A percentile compares a stretch with the other conserved stretches of the same genome.
Conservation (phyloP, 2,888 invertebrate genomes). For the Sarcophaga variegata region DNA sequence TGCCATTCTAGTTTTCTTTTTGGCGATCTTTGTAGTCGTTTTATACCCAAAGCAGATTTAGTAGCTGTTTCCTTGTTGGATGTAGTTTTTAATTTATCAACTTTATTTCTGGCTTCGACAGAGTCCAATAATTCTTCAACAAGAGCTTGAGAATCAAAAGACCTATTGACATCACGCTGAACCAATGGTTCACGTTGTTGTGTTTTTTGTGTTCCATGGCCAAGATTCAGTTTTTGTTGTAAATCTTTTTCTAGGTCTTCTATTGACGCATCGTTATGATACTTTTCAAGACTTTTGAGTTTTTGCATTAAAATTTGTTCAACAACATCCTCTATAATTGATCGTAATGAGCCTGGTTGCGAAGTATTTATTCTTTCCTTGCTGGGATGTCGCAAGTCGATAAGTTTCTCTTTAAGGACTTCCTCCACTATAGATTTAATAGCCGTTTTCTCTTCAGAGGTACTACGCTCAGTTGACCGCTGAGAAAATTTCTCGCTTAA, state of each 20-base stretch:
- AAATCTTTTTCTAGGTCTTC: conserved; percentile 30
- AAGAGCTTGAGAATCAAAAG: conserved; percentile 51
- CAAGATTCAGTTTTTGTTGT: conserved; percentile 33
- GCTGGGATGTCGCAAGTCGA: conserved; percentile 5
- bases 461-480: conserved; percentile 40
- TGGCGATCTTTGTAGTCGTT: conserved; percentile 47
- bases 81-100: neutral
- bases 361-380: conserved; percentile 2
- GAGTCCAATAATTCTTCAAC: conserved; percentile 41
- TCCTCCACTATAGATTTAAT: conserved; percentile 43
- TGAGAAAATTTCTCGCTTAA: conserved; percentile 72
- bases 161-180: conserved; percentile 27
- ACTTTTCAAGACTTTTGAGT: conserved; percentile 5
- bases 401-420: conserved; percentile 49
- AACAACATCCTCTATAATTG: conserved; percentile 47
- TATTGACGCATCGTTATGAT: neutral
- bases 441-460: conserved; percentile 14
- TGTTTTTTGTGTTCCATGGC: neutral
- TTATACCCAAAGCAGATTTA: conserved; percentile 9
- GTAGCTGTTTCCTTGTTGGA: neutral
- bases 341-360: conserved; percentile 26
- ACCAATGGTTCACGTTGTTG: neutral
- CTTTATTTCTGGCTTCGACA: neutral
- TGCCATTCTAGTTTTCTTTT: conserved; percentile 55
- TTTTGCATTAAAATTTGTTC: conserved; percentile 47